Base-by-base conservation (phyloP, 2,888 invertebrate species). In the Drosophila paramelanica region DNA sequence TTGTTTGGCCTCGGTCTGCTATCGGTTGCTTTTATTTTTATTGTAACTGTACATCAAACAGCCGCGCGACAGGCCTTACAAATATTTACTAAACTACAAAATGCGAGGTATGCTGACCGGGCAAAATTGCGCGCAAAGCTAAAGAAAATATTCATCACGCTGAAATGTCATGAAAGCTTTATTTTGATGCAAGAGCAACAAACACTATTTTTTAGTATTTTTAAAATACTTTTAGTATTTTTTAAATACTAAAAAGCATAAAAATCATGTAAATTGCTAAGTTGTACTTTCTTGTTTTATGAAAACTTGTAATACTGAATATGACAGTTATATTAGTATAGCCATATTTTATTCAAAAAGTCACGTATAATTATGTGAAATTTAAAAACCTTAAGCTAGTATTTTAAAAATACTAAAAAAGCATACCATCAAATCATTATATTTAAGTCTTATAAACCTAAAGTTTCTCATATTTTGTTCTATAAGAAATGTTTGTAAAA, bases 41-140 rank as follows among this genome's bases (percentile, higher is more conserved):
- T 67, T 86, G 68, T 77, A 82, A 79, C 69, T 67, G 81, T 67
- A 77, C 66, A 80, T 73, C 71, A 65, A 39, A 67, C 46, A 43
- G 53, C 45, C 20, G 56, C 20, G 56, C 33, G 39, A 50, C 50
- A 64, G 55, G 27, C 31, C 47, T 39, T 31, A 51, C 25, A 76
- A 79, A 67, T 79, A 69, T 82, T 65, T 58, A 39, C 73, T 36
- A 11, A 8, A 8, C 25, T 33, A 1, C 11, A 27, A 36, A 36
- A 42, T 33, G 65, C 13, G 50, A 39, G 36, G 42, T 73, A 25
- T 36, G 59, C 42, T 71, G 59, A 67, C 67, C 67, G 11, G 8
- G 55, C 62, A 27, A 49, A 61, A 62, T 25, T 13, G 11, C 13
- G 20, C 27, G 43, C n/a, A 43, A 36, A 17, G 10, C 13, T 23